Evolutionary conservation across 2,113 vertebrate species (phyloP).

Genomic region (Paratilapia polleni): DNA sequence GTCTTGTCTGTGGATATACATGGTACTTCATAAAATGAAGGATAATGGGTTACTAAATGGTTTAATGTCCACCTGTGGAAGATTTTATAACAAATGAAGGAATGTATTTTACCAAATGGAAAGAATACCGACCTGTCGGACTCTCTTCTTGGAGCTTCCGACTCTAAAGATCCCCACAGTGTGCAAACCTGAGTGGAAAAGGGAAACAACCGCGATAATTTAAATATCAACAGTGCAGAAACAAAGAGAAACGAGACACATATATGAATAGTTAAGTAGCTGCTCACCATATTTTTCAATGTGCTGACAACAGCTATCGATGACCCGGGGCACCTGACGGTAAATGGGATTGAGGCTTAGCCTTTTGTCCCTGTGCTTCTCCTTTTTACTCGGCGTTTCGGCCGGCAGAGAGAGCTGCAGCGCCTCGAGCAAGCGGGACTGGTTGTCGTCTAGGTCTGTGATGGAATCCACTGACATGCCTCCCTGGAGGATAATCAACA

Average conservation of each 20-base stretch:
- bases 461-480: slow-evolving; percentile 99
- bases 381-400: slow-evolving; percentile 91
- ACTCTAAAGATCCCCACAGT: slow-evolving; percentile 99
- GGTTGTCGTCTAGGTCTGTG: slow-evolving; percentile 96
- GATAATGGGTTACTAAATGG: not conserved
- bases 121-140: slow-evolving; percentile 87
- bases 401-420: slow-evolving; percentile 96
- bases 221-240: not conserved
- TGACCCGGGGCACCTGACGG: slow-evolving; percentile 94
- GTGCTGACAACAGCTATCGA: slow-evolving; percentile 98
- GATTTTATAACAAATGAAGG: not conserved
- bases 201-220: not conserved
- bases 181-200: slow-evolving; percentile 86
- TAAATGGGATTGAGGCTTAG: slow-evolving; percentile 98
- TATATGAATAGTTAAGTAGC: not conserved
- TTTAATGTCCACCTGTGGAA: not conserved
- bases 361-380: slow-evolving; percentile 94
- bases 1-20: not conserved
- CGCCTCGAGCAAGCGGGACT: slow-evolving; percentile 94
- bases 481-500: slow-evolving; percentile 78
- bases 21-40: not conserved
- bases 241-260: not conserved
- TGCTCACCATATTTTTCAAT: slow-evolving; percentile 94
- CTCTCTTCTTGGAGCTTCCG: slow-evolving; percentile 99
- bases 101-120: not conserved